Percentiles rank a stretch among this genome's conserved stretches.
Evolutionary conservation across 2,113 vertebrate species (phyloP).

Genomic region (Anolis carolinensis): DNA sequence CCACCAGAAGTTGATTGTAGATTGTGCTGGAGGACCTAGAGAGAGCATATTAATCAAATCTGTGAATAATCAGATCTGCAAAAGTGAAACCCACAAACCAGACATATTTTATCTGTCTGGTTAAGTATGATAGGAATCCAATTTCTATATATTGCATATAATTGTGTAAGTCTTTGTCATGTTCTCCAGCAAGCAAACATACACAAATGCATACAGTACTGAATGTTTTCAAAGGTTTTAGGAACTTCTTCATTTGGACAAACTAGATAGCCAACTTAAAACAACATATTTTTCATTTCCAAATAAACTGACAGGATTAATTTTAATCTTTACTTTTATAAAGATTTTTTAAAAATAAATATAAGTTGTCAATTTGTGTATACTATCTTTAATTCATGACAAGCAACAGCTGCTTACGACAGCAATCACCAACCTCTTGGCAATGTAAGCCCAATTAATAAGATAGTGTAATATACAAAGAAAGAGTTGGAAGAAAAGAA

Average conservation of each 20-base stretch:
- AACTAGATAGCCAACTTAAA: background rate
- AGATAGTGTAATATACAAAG: background rate
- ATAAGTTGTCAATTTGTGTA: background rate
- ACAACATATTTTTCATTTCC: slow-evolving; percentile 16
- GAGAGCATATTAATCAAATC: no score
- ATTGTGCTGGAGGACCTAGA: no score
- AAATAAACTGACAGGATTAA: background rate
- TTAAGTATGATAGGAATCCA: no score
- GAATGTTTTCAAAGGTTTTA: background rate
- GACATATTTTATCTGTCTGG: no score
- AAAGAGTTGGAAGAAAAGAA: background rate
- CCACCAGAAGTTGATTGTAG: no score
- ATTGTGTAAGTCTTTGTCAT: no score
- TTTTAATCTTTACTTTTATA: background rate
- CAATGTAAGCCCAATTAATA: background rate
- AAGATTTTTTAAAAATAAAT: background rate
- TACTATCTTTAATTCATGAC: background rate
- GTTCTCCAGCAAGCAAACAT: no score
- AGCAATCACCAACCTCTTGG: background rate
- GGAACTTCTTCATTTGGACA: background rate
- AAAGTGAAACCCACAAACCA: no score
- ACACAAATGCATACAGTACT: background rate
- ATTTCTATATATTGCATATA: no score
- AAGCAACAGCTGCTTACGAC: background rate
- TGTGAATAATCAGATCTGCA: no score